These are phyloP conservation scores for Stylophora pistillata DNA, from an alignment of 64 coral and sea anemone genomes.

Conservation along the genomic window DNA sequence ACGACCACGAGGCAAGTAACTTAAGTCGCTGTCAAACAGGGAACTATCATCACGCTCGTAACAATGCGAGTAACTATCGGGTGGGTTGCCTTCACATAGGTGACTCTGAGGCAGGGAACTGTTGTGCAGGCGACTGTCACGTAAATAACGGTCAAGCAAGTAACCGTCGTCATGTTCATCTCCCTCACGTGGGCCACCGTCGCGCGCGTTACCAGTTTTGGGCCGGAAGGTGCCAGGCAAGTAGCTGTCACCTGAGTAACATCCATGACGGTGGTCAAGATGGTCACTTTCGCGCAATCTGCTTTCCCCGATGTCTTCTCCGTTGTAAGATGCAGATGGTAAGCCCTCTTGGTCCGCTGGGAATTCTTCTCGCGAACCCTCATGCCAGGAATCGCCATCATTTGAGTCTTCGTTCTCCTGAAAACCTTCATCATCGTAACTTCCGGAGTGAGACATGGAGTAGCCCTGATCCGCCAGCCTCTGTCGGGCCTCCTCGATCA, in stretches of 20 bases:
- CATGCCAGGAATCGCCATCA: not conserved
- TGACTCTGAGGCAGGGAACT: not conserved
- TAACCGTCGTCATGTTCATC: not conserved
- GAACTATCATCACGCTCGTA: not conserved
- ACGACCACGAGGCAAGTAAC: not conserved
- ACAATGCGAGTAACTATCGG: not conserved
- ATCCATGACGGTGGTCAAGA: not conserved
- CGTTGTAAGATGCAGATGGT: not conserved
- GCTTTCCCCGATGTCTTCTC: not conserved
- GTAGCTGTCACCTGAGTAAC: not conserved
- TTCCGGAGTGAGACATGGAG: not conserved
- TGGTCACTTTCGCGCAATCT: not conserved
- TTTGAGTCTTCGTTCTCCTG: not conserved
- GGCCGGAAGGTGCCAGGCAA: not conserved
- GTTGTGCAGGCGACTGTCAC: not conserved
- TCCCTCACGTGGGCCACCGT: no score
- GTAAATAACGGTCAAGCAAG: not conserved
- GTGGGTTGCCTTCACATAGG: not conserved
- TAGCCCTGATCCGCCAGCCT: not conserved
- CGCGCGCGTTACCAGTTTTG: not conserved
- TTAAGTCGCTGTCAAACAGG: not conserved
- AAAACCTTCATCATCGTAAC: not conserved
- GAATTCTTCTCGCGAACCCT: not conserved
- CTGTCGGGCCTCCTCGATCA: conserved; percentile 5
- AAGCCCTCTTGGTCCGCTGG: not conserved